A percentile compares a stretch with the other conserved stretches of the same genome.
These are phyloP conservation scores for Lutra lutra DNA, from an alignment of 2,797 vertebrate species.

Conservation along the genomic window DNA sequence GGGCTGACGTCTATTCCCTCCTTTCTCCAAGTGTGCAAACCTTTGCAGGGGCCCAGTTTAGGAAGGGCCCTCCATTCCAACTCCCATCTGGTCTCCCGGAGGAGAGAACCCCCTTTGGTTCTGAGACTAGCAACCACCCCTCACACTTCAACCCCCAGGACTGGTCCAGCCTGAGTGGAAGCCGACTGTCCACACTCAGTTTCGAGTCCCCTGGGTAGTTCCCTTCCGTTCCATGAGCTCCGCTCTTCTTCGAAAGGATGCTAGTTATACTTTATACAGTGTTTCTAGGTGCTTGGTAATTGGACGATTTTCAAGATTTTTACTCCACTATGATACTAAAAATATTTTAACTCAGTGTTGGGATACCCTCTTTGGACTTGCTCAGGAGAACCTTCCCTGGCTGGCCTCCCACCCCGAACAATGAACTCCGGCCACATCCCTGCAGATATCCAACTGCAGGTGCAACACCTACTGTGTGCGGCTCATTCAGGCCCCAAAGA, in stretches of 20 bases:
- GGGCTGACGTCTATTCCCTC: background rate
- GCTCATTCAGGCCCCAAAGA: background rate
- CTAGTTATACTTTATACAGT: background rate
- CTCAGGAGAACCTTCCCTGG: background rate
- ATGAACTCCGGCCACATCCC: background rate
- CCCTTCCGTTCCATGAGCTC: background rate
- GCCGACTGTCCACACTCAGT: background rate
- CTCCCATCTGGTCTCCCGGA: background rate
- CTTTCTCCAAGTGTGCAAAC: background rate
- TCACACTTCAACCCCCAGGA: background rate
- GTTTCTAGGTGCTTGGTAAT: background rate
- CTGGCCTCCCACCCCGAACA: background rate
- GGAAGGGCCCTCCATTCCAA: background rate
- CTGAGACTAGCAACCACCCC: background rate
- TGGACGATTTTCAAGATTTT: conserved; percentile 57
- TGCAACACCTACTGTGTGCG: background rate
- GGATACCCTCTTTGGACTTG: background rate
- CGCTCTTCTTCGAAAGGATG: conserved; percentile 20
- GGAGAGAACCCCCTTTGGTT: background rate
- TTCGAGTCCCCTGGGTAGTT: background rate
- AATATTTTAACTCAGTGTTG: background rate
- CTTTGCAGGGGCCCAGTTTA: background rate
- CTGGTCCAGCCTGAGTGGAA: background rate
- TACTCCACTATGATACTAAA: background rate
- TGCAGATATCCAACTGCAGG: background rate